phyloP scores from a whole-genome alignment of 2,797 vertebrate genomes.

The Danio choprae region DNA sequence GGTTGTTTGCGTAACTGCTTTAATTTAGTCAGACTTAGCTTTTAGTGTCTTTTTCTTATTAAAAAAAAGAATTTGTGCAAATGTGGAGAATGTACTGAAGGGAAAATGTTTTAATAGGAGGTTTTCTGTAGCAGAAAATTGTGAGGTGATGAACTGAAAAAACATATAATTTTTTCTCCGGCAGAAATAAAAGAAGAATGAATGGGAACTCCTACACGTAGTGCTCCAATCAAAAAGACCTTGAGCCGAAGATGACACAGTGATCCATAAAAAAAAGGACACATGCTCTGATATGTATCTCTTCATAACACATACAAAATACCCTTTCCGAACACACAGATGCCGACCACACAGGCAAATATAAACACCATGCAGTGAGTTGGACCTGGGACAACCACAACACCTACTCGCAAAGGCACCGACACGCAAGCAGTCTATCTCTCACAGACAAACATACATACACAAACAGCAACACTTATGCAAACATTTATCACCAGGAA shows the following conservation, averaged over 20 bases:
- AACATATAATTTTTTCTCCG: constrained; percentile 64
- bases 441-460: constrained; percentile 28
- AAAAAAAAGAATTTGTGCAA: constrained; percentile 5
- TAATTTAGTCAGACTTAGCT: not conserved
- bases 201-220: constrained; percentile 35
- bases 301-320: constrained; percentile 15
- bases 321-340: constrained; percentile 30
- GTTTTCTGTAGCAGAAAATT: constrained; percentile 22
- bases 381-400: constrained; percentile 37
- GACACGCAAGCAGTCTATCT: constrained; percentile 11
- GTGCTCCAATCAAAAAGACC: constrained; percentile 48
- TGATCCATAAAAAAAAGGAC: constrained; percentile 34
- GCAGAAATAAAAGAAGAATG: constrained; percentile 34
- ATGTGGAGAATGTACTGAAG: not conserved
- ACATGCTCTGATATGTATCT: constrained; percentile 34
- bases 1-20: constrained; percentile 2
- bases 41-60: constrained; percentile 1
- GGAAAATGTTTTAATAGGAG: constrained; percentile 14
- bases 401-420: constrained; percentile 33
- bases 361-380: constrained; percentile 30
- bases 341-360: constrained; percentile 36
- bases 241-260: constrained; percentile 26
- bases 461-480: constrained; percentile 27
- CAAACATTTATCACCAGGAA: constrained; percentile 17
- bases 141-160: constrained; percentile 59